Percentiles rank a stretch among this genome's conserved stretches.
Evolutionary conservation across 2,113 vertebrate species (phyloP).

Genomic region (Marmota monax): DNA sequence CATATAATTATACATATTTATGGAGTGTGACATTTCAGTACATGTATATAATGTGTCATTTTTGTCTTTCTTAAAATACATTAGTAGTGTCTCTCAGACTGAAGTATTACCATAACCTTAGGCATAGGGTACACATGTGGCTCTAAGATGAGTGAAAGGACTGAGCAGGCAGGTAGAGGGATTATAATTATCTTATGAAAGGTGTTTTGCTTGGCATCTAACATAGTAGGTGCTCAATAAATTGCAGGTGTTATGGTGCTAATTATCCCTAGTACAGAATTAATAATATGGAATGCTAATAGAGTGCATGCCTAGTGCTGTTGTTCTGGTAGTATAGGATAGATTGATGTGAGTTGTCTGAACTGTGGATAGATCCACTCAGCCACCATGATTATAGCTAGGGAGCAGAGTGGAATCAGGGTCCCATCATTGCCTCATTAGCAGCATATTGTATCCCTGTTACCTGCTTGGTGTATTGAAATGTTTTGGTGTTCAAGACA

Average conservation of each 20-base stretch:
- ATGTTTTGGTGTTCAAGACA: background rate
- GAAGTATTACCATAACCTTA: background rate
- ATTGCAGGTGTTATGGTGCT: background rate
- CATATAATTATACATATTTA: background rate
- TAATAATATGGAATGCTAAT: background rate
- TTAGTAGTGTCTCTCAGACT: background rate
- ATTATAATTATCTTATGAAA: background rate
- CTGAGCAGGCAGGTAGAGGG: background rate
- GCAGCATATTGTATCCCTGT: background rate
- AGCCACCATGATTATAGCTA: background rate
- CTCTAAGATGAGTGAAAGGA: background rate
- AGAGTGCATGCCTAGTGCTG: background rate
- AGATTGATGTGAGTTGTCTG: background rate
- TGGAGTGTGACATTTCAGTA: background rate
- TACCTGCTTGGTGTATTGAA: background rate
- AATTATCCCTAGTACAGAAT: background rate
- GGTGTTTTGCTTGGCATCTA: background rate
- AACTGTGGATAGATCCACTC: background rate
- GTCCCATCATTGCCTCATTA: background rate
- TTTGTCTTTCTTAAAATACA: slow-evolving; percentile 17
- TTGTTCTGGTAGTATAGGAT: background rate
- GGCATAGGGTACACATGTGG: background rate
- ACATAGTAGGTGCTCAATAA: background rate
- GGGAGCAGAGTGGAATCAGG: background rate
- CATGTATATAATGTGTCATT: background rate